These are phyloP conservation scores for Luffia ferchaultella DNA, from an alignment of 2,888 invertebrate species.

Conservation along the genomic window DNA sequence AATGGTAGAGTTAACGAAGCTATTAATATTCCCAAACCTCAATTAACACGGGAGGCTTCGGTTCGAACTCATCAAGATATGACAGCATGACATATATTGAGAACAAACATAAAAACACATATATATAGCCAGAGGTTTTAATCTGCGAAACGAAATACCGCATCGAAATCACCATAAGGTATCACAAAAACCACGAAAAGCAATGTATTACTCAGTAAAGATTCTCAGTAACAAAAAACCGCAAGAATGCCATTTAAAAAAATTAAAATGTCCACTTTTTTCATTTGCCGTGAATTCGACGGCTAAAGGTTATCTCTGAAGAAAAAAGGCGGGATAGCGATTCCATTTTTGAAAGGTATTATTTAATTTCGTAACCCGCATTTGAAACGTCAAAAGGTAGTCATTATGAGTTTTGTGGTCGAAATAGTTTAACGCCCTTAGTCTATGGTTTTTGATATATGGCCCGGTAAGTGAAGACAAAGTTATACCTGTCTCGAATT, in stretches of 20 bases:
- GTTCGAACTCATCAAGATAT: slow-evolving; percentile 36
- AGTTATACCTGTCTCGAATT: too few relatives aligned
- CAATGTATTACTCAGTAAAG: slow-evolving; percentile 39
- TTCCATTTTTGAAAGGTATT: slow-evolving; percentile 67
- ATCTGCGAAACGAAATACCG: slow-evolving; percentile 4
- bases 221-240: slow-evolving; percentile 58
- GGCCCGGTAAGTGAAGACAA: slow-evolving; percentile 16
- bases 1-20: slow-evolving; percentile 21
- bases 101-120: slow-evolving; percentile 6
- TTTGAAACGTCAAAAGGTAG: slow-evolving; percentile 64
- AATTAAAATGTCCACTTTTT: slow-evolving; percentile 60
- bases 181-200: slow-evolving; percentile 46
- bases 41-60: slow-evolving; percentile 41
- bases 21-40: slow-evolving; percentile 47
- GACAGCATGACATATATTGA: slow-evolving; percentile 9
- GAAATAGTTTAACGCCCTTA: slow-evolving; percentile 46
- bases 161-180: slow-evolving; percentile 1
- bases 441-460: slow-evolving; percentile 27
- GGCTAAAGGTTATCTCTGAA: slow-evolving; percentile 62
- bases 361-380: slow-evolving; percentile 66
- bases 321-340: slow-evolving; percentile 64
- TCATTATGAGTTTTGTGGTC: slow-evolving; percentile 61
- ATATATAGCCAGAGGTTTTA: background rate
- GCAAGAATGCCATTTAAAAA: slow-evolving; percentile 65
- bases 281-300: slow-evolving; percentile 53